Percentiles rank a stretch among this genome's conserved stretches.
phyloP scores from a whole-genome alignment of 1,140 invertebrate species.

The Lethocerus indicus region DNA sequence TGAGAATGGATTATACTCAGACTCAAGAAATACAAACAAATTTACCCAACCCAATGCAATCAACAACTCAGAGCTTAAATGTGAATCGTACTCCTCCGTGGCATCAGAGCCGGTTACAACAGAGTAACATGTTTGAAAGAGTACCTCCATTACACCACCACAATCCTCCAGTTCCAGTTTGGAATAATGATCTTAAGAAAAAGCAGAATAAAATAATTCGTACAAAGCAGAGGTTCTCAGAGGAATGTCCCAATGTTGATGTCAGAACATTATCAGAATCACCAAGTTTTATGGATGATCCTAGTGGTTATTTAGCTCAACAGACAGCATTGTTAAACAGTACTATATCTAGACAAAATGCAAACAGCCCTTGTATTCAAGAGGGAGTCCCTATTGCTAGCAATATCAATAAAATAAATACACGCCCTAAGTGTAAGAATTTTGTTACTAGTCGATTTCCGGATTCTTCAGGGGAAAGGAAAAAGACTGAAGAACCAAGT shows the following conservation, averaged over 20 bases:
- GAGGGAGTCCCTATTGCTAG: conserved; percentile 28
- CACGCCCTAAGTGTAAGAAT: conserved; percentile 8
- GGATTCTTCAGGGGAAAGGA: conserved; percentile 12
- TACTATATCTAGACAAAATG: conserved; percentile 57
- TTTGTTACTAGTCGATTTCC: conserved; percentile 8
- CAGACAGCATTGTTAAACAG: conserved; percentile 69
- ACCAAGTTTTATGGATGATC: conserved; percentile 61
- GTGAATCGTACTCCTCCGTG: conserved; percentile 23
- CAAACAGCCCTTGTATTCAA: conserved; percentile 15
- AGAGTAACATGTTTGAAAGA: conserved; percentile 35
- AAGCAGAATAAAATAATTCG: conserved; percentile 30
- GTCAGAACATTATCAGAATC: conserved; percentile 19
- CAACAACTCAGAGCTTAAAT: not conserved
- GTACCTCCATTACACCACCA: conserved; percentile 55
- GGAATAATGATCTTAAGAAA: conserved; percentile 40
- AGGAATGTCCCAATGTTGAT: conserved; percentile 35
- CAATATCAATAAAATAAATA: conserved; percentile 21
- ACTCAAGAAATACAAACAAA: not conserved
- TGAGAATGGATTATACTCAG: not conserved
- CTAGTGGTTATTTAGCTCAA: conserved; percentile 71
- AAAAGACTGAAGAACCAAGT: conserved; percentile 11
- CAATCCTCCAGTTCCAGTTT: conserved; percentile 35
- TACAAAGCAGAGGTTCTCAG: conserved; percentile 33
- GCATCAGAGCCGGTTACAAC: conserved; percentile 33
- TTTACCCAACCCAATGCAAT: not conserved